These are phyloP conservation scores for Bursaphelenchus okinawaensis DNA, from an alignment of 2,888 invertebrate species.

Conservation along the genomic window DNA sequence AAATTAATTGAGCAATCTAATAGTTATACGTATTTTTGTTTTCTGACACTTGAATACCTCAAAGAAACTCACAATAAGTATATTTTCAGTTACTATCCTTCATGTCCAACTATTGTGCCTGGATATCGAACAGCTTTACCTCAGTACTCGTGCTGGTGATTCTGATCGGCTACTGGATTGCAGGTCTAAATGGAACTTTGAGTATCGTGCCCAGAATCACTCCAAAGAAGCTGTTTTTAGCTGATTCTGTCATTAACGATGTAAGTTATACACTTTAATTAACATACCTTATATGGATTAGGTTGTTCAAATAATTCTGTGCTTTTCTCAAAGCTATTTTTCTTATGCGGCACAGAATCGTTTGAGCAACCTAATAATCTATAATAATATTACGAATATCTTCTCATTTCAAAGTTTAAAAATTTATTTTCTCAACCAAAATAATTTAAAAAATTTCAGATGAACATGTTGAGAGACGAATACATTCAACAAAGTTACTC, in stretches of 20 bases:
- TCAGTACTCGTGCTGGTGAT: conserved; percentile 38
- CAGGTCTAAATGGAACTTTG: conserved; percentile 36
- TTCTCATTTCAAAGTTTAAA: too few relatives aligned
- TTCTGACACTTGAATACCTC: too few relatives aligned
- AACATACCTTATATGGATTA: not conserved
- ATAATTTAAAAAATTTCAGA: conserved; percentile 23
- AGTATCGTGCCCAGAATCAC: conserved; percentile 42
- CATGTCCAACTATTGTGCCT: conserved; percentile 35
- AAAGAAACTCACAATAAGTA: too few relatives aligned
- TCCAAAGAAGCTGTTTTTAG: conserved; percentile 48
- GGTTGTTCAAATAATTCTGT: too few relatives aligned
- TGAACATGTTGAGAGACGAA: conserved; percentile 44
- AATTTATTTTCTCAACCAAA: too few relatives aligned
- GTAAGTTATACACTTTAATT: conserved; percentile 14
- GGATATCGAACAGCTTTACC: conserved; percentile 48
- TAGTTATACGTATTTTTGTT: too few relatives aligned
- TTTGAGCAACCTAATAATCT: too few relatives aligned
- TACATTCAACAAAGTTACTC: conserved; percentile 50
- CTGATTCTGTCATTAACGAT: conserved; percentile 43
- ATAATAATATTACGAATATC: too few relatives aligned
- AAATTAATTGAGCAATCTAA: too few relatives aligned
- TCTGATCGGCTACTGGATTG: conserved; percentile 37
- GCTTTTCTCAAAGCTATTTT: too few relatives aligned
- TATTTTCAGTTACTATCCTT: conserved; percentile 4
- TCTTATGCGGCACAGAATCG: too few relatives aligned